phyloP scores from a whole-genome alignment of 23 tunicate species.

The Aplidium turbinatum region DNA sequence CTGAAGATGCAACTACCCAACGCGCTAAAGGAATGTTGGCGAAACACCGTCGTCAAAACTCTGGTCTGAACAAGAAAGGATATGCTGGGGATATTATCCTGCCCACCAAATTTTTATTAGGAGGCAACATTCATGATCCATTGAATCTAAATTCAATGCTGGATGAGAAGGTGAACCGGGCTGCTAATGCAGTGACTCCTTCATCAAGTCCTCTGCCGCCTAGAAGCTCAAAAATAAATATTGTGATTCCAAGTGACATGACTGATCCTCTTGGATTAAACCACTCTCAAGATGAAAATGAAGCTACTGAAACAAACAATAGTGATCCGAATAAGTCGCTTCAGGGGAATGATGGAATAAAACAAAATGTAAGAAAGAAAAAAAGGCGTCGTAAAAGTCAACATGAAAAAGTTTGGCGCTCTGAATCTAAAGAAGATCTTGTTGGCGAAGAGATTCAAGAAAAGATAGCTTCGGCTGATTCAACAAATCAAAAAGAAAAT shows the following conservation, averaged over 20 bases:
- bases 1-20: constrained; percentile 17
- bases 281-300: not conserved
- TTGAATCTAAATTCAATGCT: constrained; percentile 76
- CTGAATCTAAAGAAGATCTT: not conserved
- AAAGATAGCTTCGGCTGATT: not conserved
- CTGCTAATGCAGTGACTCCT: constrained; percentile 85
- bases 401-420: constrained; percentile 20
- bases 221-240: constrained; percentile 71
- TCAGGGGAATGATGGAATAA: not conserved
- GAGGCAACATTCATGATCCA: constrained; percentile 87
- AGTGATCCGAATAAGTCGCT: not conserved
- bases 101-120: constrained; percentile 76
- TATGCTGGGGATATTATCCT: constrained; percentile 60
- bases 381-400: constrained; percentile 51
- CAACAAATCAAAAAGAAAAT: constrained; percentile 22
- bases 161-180: constrained; percentile 82
- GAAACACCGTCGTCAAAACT: constrained; percentile 46
- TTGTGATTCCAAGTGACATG: constrained; percentile 76
- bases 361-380: constrained; percentile 22
- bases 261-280: constrained; percentile 89
- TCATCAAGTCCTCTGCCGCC: constrained; percentile 88
- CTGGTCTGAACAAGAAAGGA: constrained; percentile 42
- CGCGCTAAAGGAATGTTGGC: not conserved
- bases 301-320: not conserved
- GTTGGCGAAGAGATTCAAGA: not conserved